Conservation (phyloP, 2,113 vertebrate species). For the Todiramphus chloris region DNA sequence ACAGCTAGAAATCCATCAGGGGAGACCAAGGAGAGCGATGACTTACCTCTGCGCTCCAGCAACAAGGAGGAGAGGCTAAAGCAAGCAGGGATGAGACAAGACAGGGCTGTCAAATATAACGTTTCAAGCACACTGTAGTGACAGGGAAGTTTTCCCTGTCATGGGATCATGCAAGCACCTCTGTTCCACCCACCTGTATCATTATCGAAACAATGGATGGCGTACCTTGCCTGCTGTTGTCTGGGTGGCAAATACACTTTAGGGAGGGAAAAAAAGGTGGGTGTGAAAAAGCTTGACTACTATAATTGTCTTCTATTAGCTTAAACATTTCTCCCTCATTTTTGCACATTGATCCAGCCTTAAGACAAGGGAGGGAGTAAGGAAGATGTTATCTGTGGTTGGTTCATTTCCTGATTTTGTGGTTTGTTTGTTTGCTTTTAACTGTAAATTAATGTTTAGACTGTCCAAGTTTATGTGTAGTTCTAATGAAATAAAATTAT, state of each 20-base stretch:
- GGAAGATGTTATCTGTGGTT: background rate
- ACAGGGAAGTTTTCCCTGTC: background rate
- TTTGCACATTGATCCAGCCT: background rate
- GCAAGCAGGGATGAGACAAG: background rate
- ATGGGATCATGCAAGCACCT: background rate
- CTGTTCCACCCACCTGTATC: conserved; percentile 2
- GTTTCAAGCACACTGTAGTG: background rate
- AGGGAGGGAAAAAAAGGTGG: background rate
- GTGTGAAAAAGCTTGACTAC: conserved; percentile 37
- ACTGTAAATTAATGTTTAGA: conserved; percentile 18
- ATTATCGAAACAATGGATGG: background rate
- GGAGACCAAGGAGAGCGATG: no score
- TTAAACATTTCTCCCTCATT: conserved; percentile 20
- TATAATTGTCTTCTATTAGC: conserved; percentile 52
- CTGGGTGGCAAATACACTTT: conserved; percentile 9
- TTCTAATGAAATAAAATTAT: background rate
- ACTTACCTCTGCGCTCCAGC: background rate
- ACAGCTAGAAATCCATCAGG: no score
- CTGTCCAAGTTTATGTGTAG: background rate
- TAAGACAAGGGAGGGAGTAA: background rate
- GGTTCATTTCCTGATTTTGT: background rate
- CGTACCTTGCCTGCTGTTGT: background rate
- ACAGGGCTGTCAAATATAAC: background rate
- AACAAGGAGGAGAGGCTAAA: background rate
- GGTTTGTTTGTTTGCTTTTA: background rate